Evolutionary conservation across 2,113 vertebrate genomes (phyloP).

Genomic region (Columba livia): DNA sequence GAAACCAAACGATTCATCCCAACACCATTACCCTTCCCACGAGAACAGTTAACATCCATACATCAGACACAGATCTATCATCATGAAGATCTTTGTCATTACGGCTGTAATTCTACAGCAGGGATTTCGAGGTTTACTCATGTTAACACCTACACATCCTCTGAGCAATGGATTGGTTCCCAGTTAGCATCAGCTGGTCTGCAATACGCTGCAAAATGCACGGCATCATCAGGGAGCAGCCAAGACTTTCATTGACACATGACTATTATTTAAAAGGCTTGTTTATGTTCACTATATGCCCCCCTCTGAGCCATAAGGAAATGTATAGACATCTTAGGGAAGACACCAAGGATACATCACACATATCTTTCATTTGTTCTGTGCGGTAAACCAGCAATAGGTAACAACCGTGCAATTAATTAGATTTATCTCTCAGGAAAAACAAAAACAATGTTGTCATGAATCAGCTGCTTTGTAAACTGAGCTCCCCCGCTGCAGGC

Average conservation of each 20-base stretch:
- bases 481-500: not conserved
- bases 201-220: not conserved
- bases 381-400: conserved; percentile 9
- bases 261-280: not conserved
- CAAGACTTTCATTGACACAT: not conserved
- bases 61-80: not conserved
- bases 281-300: not conserved
- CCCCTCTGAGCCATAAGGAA: not conserved
- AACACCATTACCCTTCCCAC: not conserved
- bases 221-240: not conserved
- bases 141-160: conserved; percentile 12
- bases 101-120: not conserved
- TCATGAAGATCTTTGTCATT: not conserved
- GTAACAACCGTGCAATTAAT: conserved; percentile 5
- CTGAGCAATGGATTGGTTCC: not conserved
- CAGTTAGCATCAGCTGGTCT: not conserved
- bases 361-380: not conserved
- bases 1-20: not conserved
- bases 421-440: not conserved
- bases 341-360: not conserved
- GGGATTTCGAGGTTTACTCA: conserved; percentile 37
- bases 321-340: not conserved
- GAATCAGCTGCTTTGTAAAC: not conserved
- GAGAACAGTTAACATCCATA: not conserved
- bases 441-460: not conserved